These are phyloP conservation scores for Indri indri DNA, from an alignment of 2,113 vertebrate species.

Conservation along the genomic window DNA sequence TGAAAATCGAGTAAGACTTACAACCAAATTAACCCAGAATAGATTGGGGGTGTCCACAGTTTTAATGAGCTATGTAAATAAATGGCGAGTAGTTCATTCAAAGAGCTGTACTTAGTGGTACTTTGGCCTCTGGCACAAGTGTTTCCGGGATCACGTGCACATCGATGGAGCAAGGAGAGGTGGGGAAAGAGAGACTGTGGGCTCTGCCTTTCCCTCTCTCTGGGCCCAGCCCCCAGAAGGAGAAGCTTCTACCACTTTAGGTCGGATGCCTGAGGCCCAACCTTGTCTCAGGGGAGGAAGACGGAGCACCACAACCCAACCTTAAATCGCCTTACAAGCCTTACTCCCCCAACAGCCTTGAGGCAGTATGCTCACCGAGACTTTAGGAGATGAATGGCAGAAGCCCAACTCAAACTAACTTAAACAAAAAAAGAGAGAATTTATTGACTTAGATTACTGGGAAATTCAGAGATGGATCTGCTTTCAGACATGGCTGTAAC, in stretches of 20 bases:
- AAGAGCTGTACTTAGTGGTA: not conserved
- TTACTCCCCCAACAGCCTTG: not conserved
- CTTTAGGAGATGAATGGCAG: not conserved
- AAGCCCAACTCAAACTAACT: not conserved
- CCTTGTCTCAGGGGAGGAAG: not conserved
- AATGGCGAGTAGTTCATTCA: not conserved
- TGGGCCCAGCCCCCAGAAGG: too few species aligned
- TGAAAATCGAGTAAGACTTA: not conserved
- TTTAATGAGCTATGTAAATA: not conserved
- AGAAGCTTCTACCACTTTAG: not conserved
- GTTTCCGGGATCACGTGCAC: not conserved
- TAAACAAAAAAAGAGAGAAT: not conserved
- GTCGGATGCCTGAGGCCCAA: not conserved
- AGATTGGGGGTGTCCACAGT: not conserved
- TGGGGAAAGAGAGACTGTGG: not conserved
- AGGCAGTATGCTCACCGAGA: not conserved
- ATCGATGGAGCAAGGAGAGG: not conserved
- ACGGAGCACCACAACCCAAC: not conserved
- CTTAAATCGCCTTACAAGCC: not conserved
- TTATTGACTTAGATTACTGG: not conserved
- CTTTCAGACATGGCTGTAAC: not conserved
- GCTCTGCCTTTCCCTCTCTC: not conserved
- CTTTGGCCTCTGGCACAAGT: not conserved
- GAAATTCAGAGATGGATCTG: not conserved
- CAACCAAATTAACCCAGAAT: not conserved